These are phyloP conservation scores for Tachina grossa DNA, from an alignment of 2,888 invertebrate genomes.

Conservation along the genomic window DNA sequence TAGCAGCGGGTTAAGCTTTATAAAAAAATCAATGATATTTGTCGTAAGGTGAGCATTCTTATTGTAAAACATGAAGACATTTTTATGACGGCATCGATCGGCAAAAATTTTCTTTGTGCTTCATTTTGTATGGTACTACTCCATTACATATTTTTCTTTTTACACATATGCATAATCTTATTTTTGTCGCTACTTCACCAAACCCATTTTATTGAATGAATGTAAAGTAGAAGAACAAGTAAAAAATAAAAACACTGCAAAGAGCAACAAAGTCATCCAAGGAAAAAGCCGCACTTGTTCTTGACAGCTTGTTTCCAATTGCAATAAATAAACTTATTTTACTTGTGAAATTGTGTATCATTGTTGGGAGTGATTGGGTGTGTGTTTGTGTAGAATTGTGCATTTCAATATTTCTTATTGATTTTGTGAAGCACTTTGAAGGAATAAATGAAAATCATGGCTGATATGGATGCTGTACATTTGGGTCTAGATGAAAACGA, in stretches of 20 bases:
- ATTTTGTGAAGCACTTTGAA: neutral
- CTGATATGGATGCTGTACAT: constrained; percentile 85
- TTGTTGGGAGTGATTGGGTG: constrained; percentile 2
- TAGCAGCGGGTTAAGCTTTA: neutral
- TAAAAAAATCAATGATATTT: constrained; percentile 22
- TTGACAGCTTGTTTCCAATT: constrained; percentile 64
- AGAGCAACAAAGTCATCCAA: constrained; percentile 6
- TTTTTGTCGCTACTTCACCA: constrained; percentile 34
- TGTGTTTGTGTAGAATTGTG: constrained; percentile 20
- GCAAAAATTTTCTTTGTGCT: constrained; percentile 64
- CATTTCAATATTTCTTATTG: constrained; percentile 6
- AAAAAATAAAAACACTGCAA: constrained; percentile 53
- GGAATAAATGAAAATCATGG: constrained; percentile 79
- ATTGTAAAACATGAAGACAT: constrained; percentile 25
- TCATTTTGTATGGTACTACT: constrained; percentile 26
- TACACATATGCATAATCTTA: constrained; percentile 28
- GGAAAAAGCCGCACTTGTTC: constrained; percentile 69
- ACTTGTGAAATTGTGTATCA: constrained; percentile 52
- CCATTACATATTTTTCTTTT: constrained; percentile 40
- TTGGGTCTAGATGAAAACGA: constrained; percentile 87
- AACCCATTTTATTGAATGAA: constrained; percentile 57
- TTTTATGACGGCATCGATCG: constrained; percentile 56
- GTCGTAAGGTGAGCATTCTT: constrained; percentile 52
- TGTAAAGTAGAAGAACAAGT: constrained; percentile 66
- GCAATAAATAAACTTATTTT: constrained; percentile 34